A percentile compares a stretch with the other conserved stretches of the same genome.
phyloP scores from a whole-genome alignment of 2,113 vertebrate species.

The Okapia johnstoni region DNA sequence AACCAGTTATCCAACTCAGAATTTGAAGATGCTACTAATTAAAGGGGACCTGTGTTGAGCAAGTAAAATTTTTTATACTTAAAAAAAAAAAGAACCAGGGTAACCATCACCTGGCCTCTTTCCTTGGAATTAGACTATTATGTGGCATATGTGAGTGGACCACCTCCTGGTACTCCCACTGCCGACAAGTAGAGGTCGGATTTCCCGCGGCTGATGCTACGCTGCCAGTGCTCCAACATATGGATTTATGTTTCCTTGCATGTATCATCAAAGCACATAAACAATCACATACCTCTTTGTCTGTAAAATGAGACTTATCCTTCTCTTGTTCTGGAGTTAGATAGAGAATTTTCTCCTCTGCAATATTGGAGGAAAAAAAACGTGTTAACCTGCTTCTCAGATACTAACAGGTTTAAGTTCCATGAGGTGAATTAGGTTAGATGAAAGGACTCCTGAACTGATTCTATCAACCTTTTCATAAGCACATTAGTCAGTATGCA shows the following conservation, averaged over 20 bases:
- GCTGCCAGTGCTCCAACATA: background rate
- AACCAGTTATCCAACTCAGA: background rate
- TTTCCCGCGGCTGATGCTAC: background rate
- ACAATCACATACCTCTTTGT: constrained; percentile 92
- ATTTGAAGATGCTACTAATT: background rate
- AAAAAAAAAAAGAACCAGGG: background rate
- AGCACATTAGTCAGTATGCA: background rate
- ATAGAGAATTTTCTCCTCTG: constrained; percentile 98
- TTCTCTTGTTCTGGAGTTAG: constrained; percentile 99
- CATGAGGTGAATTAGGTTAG: background rate
- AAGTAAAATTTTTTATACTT: background rate
- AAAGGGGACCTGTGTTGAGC: background rate
- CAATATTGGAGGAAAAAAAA: constrained; percentile 40
- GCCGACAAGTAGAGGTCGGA: background rate
- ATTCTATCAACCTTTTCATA: background rate
- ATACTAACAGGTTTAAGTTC: background rate
- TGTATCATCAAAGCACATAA: background rate
- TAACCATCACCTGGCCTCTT: background rate
- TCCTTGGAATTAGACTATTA: background rate
- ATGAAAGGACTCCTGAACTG: background rate
- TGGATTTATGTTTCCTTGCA: background rate
- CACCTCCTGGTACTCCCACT: background rate
- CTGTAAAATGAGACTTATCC: constrained; percentile 99
- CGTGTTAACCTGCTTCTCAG: background rate
- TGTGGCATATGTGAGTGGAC: background rate